phyloP scores from a whole-genome alignment of 2,888 invertebrate species.

The Acronicta aceris region DNA sequence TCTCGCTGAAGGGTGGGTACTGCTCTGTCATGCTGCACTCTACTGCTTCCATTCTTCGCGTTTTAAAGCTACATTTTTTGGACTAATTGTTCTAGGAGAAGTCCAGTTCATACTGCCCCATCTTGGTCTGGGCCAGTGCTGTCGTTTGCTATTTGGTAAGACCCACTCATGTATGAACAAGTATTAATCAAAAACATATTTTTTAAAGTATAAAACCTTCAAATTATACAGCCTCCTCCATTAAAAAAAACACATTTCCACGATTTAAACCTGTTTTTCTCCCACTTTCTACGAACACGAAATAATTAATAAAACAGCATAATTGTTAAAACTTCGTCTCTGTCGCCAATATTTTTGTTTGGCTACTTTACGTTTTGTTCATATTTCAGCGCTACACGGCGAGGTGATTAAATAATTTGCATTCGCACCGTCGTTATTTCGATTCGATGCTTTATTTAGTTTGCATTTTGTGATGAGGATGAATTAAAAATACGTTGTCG shows the following conservation, averaged over 20 bases:
- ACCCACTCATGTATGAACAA: no score
- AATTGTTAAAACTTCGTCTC: slow-evolving; percentile 55
- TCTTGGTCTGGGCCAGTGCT: no score
- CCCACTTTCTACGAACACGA: slow-evolving; percentile 28
- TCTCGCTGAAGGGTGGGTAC: no score
- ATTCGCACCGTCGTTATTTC: slow-evolving; percentile 59
- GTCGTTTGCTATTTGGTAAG: no score
- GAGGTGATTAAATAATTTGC: slow-evolving; percentile 72
- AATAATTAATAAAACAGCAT: slow-evolving; percentile 61
- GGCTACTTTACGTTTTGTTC: slow-evolving; percentile 59
- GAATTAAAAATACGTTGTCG: slow-evolving; percentile 42
- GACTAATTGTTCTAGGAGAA: no score
- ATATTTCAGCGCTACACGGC: slow-evolving; percentile 55
- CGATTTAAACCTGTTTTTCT: slow-evolving; percentile 4
- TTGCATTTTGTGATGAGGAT: slow-evolving; percentile 43
- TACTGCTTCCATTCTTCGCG: no score
- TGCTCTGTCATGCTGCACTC: no score
- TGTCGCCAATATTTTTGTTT: slow-evolving; percentile 56
- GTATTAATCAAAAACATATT: no score
- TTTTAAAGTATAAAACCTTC: no score
- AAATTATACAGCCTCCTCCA: background rate
- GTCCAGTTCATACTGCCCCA: no score
- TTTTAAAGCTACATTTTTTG: no score
- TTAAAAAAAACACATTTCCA: background rate
- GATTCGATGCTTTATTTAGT: slow-evolving; percentile 53